phyloP scores from a whole-genome alignment of 2,797 vertebrate species.

The Onychomys torridus region DNA sequence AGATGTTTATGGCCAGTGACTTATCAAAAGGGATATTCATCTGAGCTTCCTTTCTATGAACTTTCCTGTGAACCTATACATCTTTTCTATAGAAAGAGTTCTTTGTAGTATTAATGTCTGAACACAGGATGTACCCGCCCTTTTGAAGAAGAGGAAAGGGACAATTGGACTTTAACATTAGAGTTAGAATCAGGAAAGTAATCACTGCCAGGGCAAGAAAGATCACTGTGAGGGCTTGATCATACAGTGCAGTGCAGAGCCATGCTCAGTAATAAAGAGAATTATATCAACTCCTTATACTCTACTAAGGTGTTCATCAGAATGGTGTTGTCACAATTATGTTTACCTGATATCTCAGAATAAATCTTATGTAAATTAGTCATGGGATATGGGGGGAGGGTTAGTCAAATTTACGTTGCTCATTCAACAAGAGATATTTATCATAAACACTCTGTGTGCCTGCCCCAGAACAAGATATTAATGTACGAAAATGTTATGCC shows the following conservation, averaged over 20 bases:
- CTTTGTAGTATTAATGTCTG: neutral
- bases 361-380: neutral
- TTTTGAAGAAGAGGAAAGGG: neutral
- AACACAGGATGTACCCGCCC: neutral
- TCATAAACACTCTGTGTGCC: neutral
- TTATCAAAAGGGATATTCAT: neutral
- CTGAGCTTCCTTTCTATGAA: neutral
- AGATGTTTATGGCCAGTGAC: neutral
- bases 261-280: neutral
- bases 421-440: constrained; percentile 19
- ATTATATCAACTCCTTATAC: neutral
- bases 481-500: neutral
- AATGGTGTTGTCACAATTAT: neutral
- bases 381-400: neutral
- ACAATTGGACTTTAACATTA: neutral
- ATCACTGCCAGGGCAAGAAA: no score
- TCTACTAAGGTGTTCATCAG: neutral
- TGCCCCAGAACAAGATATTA: neutral
- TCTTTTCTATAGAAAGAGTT: neutral
- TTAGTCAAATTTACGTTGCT: neutral
- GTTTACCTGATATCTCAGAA: neutral
- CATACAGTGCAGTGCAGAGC: neutral
- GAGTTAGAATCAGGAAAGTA: neutral
- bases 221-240: neutral
- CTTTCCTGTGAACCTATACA: neutral